These are phyloP conservation scores for Sebastes hopkinsi DNA, from an alignment of 2,797 vertebrate species.

Conservation along the genomic window DNA sequence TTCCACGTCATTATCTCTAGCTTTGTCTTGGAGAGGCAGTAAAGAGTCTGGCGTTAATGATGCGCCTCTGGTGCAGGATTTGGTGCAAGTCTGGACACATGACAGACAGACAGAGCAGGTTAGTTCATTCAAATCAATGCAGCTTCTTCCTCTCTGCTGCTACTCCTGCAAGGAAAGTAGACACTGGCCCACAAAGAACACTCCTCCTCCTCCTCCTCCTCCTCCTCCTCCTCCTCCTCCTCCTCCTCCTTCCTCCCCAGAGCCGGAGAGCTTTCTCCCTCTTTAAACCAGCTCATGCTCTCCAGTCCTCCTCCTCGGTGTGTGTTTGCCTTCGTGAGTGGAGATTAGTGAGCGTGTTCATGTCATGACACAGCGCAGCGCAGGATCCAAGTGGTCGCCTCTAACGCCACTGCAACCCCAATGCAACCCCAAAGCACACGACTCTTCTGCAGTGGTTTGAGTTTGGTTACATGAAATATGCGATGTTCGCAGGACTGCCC, in stretches of 20 bases:
- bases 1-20: not conserved
- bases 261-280: slow-evolving; percentile 59
- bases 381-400: slow-evolving; percentile 61
- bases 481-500: slow-evolving; percentile 81
- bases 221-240: slow-evolving; percentile 31
- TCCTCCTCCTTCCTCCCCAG: slow-evolving; percentile 40
- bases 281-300: slow-evolving; percentile 57
- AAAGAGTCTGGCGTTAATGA: not conserved
- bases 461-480: slow-evolving; percentile 86
- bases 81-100: slow-evolving; percentile 52
- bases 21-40: not conserved
- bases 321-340: slow-evolving; percentile 43
- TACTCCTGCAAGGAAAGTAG: slow-evolving; percentile 53
- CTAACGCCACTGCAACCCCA: slow-evolving; percentile 56
- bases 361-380: slow-evolving; percentile 75
- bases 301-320: slow-evolving; percentile 37
- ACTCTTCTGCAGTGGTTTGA: slow-evolving; percentile 51
- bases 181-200: slow-evolving; percentile 52
- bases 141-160: slow-evolving; percentile 22
- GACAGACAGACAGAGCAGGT: not conserved
- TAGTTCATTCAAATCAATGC: slow-evolving; percentile 17
- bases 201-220: slow-evolving; percentile 58
- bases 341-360: slow-evolving; percentile 44
- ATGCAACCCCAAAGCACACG: slow-evolving; percentile 41
- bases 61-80: not conserved